Base-by-base conservation (phyloP, 2,113 vertebrate species). In the Hirundichthys speculiger region DNA sequence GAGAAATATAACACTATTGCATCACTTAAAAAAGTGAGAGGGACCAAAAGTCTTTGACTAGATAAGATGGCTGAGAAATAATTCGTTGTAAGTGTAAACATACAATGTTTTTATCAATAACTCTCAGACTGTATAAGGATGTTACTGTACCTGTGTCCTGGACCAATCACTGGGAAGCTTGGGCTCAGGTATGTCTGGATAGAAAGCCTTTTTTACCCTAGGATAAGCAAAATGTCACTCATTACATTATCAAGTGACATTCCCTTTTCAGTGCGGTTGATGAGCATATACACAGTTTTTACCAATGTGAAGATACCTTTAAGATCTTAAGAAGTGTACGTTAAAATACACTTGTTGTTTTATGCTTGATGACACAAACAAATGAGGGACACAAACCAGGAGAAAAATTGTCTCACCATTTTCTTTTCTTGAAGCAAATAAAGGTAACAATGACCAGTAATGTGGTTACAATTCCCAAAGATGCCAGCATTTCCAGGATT, bases 341-440 rank as follows among this genome's bases (percentile, higher is more conserved):
- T 20, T 16, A 18, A 2, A 10, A 12, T 20, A 13, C n/a, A 16
- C 3, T 38, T 45, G 14, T 46, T 14, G n/a, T 5, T 45, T 20
- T 60, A 21, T 39, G 3, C 64, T 12, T 20, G 45, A n/a, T n/a
- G 51, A 54, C 19, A 21, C 25, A 73, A 24, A 24, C 2, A 77
- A 49, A 40, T 4, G 24, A 55, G 2, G 56, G 10, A 61, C 1
- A 52, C 13, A 21, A 13, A 1, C 22, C 0, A 15, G 10, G 1
- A 53, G 14, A 8, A 21, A 27, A 40, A 24, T 13, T 38, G 19
- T 22, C 86, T 74, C 73, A 94, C 93, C 93, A 94, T 66, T 89
- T 82, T 63, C 93, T 86, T 68, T 93, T 93, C 82, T 85, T 93
- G 78, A 91, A 94, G 83, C 93, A 93, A 73, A 92, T 21, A 6